Conservation (phyloP, 30 jellyfish, hydroid and myxozoan species). For the Hydractinia echinata region DNA sequence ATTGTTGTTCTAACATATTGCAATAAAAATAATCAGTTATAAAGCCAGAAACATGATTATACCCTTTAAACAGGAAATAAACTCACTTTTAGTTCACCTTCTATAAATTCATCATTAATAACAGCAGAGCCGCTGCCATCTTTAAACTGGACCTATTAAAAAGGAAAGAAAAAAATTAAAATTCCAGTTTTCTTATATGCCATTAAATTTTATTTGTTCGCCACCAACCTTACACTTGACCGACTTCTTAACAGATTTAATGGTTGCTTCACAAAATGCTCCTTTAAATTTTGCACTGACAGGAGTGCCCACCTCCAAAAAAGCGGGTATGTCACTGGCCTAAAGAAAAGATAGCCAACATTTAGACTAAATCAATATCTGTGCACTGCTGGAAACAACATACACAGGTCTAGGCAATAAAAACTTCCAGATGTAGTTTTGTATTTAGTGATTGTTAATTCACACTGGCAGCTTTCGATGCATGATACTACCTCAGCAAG, state of each 20-base stretch:
- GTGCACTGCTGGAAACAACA: too few species aligned
- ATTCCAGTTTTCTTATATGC: too few species aligned
- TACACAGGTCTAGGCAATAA: too few species aligned
- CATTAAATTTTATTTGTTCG: background rate
- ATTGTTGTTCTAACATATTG: too few species aligned
- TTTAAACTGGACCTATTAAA: slow-evolving; percentile 54
- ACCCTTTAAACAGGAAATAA: background rate
- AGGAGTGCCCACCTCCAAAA: slow-evolving; percentile 80
- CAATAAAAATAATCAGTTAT: too few species aligned
- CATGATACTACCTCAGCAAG: too few species aligned
- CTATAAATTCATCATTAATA: slow-evolving; percentile 78
- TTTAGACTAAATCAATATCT: too few species aligned
- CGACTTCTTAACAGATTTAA: slow-evolving; percentile 62
- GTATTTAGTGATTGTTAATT: too few species aligned
- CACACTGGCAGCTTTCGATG: too few species aligned
- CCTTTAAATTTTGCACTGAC: slow-evolving; percentile 96
- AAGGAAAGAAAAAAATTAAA: background rate
- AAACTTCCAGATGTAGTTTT: too few species aligned
- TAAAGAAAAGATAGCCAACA: background rate
- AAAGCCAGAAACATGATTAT: background rate
- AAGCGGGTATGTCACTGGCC: slow-evolving; percentile 91
- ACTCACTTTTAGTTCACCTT: slow-evolving; percentile 80
- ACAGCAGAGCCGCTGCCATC: slow-evolving; percentile 45
- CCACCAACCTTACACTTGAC: slow-evolving; percentile 81
- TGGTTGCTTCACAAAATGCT: slow-evolving; percentile 96